These are phyloP conservation scores for Thalpophila matura DNA, from an alignment of 2,888 invertebrate species.

Conservation along the genomic window DNA sequence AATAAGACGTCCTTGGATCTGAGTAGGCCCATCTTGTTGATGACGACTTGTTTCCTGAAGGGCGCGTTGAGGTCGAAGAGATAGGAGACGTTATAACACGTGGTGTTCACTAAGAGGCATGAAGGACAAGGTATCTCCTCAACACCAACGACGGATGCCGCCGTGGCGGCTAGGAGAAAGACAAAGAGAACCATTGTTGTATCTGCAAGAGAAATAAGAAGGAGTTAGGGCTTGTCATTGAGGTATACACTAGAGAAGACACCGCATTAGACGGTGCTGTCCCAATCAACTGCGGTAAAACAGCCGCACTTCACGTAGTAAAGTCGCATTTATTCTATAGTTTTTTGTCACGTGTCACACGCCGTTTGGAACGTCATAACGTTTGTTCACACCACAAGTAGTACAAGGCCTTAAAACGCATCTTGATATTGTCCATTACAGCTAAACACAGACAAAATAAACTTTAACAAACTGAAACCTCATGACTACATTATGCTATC, in stretches of 20 bases:
- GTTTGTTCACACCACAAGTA: too few relatives aligned
- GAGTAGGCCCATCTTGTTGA: constrained; percentile 78
- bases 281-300: too few relatives aligned
- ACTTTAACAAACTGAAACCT: constrained; percentile 8
- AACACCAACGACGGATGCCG: constrained; percentile 58
- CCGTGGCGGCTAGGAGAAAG: constrained; percentile 65
- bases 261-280: too few relatives aligned
- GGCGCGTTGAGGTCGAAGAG: constrained; percentile 79
- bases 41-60: constrained; percentile 78
- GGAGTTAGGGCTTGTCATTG: too few relatives aligned
- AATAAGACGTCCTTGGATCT: constrained; percentile 75
- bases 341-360: too few relatives aligned
- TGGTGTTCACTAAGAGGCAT: constrained; percentile 74
- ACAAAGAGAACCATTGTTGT: constrained; percentile 68
- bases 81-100: constrained; percentile 77
- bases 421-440: not conserved
- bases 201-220: constrained; percentile 60
- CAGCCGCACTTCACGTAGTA: too few relatives aligned
- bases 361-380: too few relatives aligned
- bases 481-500: constrained; percentile 13
- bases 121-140: constrained; percentile 64
- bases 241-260: too few relatives aligned
- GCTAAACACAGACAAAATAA: not conserved
- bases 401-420: not conserved
- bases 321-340: too few relatives aligned